phyloP scores from a whole-genome alignment of 2,888 invertebrate species.

The Nymphalis urticae region DNA sequence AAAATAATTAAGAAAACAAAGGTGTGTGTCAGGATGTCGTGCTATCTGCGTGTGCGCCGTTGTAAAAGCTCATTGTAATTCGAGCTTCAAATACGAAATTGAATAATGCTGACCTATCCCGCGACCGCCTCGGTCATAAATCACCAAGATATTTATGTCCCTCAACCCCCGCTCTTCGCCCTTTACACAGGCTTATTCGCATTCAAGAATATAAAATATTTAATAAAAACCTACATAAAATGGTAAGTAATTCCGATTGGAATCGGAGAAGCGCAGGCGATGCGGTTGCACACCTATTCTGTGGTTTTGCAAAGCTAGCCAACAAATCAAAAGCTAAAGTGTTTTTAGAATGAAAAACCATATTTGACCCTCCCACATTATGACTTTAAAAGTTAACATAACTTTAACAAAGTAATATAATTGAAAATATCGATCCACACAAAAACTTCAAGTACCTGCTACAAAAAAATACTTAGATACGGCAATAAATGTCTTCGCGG shows the following conservation, averaged over 20 bases:
- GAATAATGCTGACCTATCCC: constrained; percentile 82
- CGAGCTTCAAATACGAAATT: constrained; percentile 81
- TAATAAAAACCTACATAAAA: constrained; percentile 79
- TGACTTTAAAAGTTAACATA: constrained; percentile 16
- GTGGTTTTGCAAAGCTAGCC: constrained; percentile 62
- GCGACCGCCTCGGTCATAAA: constrained; percentile 79
- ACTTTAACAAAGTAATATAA: constrained; percentile 21
- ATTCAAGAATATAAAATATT: constrained; percentile 76
- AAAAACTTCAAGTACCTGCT: constrained; percentile 1
- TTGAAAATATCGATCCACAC: not conserved
- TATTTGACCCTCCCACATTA: constrained; percentile 26
- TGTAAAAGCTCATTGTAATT: constrained; percentile 81
- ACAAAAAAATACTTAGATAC: constrained; percentile 11
- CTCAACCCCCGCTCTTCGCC: constrained; percentile 61
- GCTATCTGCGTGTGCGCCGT: constrained; percentile 73
- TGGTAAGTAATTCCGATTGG: constrained; percentile 77
- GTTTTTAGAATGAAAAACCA: constrained; percentile 51
- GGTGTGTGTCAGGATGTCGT: constrained; percentile 58
- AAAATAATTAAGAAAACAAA: constrained; percentile 63
- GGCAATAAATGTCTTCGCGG: not conserved
- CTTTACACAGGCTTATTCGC: constrained; percentile 65
- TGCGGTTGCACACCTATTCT: constrained; percentile 68
- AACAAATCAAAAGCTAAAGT: constrained; percentile 48
- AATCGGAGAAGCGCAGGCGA: constrained; percentile 62
- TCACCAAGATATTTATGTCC: constrained; percentile 82